These are phyloP conservation scores for Liodrosophila aerea DNA, from an alignment of 2,888 invertebrate species.

Conservation along the genomic window DNA sequence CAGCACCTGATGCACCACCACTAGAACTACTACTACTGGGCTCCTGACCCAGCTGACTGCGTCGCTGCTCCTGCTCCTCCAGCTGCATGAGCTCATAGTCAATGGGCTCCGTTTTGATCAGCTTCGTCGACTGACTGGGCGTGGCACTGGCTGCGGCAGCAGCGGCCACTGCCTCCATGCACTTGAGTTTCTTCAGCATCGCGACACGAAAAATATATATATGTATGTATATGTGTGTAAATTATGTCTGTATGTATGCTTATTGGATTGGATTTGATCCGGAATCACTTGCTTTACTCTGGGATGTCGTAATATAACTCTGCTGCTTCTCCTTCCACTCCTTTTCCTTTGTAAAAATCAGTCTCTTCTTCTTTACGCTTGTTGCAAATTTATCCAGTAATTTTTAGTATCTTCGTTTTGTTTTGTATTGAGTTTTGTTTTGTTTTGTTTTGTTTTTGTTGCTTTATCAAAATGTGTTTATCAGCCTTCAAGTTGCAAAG, in stretches of 20 bases:
- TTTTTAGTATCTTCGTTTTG: conserved; percentile 21
- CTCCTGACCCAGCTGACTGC: conserved; percentile 27
- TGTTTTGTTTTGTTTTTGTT: conserved; percentile 29
- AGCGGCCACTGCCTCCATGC: conserved; percentile 70
- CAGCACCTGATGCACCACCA: conserved; percentile 14
- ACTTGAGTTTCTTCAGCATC: conserved; percentile 80
- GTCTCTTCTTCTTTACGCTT: conserved; percentile 78
- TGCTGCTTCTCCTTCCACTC: conserved; percentile 12
- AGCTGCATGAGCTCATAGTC: conserved; percentile 78
- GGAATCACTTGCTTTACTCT: conserved; percentile 65
- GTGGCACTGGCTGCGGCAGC: conserved; percentile 39
- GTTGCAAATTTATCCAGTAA: conserved; percentile 51
- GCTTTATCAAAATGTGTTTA: conserved; percentile 70
- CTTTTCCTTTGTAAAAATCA: conserved; percentile 66
- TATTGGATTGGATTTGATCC: conserved; percentile 73
- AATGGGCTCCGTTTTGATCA: conserved; percentile 81
- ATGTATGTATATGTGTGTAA: conserved; percentile 13
- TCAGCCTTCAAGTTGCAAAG: conserved; percentile 79
- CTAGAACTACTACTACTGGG: conserved; percentile 40
- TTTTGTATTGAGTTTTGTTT: conserved; percentile 30
- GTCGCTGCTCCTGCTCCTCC: conserved; percentile 44
- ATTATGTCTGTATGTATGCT: conserved; percentile 27
- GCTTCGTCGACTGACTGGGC: conserved; percentile 29
- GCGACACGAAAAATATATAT: conserved; percentile 4
- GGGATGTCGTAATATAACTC: too few relatives aligned